A percentile compares a stretch with the other conserved stretches of the same genome.
Conservation (phyloP, 2,888 invertebrate species). For the Neelides folsomi region DNA sequence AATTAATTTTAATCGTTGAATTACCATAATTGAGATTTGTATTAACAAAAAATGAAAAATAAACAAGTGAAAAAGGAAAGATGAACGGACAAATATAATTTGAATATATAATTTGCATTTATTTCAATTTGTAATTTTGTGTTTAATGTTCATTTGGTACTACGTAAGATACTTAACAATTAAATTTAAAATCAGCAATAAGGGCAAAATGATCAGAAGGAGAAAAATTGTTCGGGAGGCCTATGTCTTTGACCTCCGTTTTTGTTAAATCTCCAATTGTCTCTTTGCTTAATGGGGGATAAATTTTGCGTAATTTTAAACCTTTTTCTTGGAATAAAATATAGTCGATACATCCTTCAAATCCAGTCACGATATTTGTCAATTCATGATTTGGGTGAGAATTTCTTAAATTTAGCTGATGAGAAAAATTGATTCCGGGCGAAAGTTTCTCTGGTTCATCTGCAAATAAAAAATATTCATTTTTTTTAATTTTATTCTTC, state of each 20-base stretch:
- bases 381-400: conserved; percentile 40
- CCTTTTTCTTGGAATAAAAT: conserved; percentile 61
- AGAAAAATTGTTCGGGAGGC: conserved; percentile 74
- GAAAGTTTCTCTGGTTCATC: conserved; percentile 41
- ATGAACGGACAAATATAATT: too few species aligned
- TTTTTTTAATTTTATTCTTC: not conserved
- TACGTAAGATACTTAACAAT: too few species aligned
- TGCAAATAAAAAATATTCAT: conserved; percentile 6
- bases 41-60: too few species aligned
- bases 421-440: conserved; percentile 21
- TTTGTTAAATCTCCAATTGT: conserved; percentile 12
- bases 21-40: too few species aligned
- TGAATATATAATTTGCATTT: too few species aligned
- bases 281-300: conserved; percentile 22
- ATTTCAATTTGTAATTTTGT: too few species aligned
- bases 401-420: conserved; percentile 18
- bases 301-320: conserved; percentile 13
- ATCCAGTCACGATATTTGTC: conserved; percentile 70
- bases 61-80: too few species aligned
- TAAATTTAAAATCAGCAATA: conserved; percentile 63
- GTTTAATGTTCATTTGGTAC: too few species aligned
- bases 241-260: conserved; percentile 14
- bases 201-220: conserved; percentile 91
- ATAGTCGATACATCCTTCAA: conserved; percentile 80
- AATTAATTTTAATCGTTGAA: too few species aligned